Evolutionary conservation across 1,140 invertebrate genomes (phyloP).

Genomic region (Dermatophagoides farinae): DNA sequence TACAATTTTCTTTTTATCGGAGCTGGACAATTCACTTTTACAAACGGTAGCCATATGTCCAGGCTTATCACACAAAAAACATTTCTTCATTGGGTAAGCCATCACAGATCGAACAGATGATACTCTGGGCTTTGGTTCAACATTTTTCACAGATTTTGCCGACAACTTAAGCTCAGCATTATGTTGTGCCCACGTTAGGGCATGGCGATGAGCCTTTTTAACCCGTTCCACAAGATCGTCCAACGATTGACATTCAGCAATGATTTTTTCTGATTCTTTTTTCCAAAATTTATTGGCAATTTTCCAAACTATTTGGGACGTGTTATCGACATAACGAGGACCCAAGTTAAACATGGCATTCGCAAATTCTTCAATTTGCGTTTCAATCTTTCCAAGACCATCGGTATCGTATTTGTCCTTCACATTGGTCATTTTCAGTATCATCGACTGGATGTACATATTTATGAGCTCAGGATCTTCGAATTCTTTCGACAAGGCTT

Average conservation of each 20-base stretch:
- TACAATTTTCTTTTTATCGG: no score
- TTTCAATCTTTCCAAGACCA: not conserved
- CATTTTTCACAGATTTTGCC: not conserved
- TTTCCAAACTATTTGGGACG: not conserved
- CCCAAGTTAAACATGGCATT: not conserved
- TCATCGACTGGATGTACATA: no score
- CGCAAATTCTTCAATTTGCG: not conserved
- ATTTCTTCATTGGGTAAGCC: not conserved
- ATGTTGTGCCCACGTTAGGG: no score
- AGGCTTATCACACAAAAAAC: not conserved
- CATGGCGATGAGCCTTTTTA: no score
- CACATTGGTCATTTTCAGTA: not conserved
- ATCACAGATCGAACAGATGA: not conserved
- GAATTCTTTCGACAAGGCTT: not conserved
- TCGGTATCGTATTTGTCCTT: not conserved
- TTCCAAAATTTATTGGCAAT: not conserved
- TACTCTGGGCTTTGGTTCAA: not conserved
- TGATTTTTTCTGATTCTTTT: no score
- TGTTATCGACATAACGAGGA: not conserved
- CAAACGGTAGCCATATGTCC: no score
- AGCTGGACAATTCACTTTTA: no score
- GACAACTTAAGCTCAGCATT: not conserved
- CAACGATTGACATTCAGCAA: no score
- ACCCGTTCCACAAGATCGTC: no score
- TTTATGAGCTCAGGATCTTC: not conserved